Evolutionary conservation across 2,888 invertebrate genomes (phyloP).

Genomic region (Gisinianus flammeolus): DNA sequence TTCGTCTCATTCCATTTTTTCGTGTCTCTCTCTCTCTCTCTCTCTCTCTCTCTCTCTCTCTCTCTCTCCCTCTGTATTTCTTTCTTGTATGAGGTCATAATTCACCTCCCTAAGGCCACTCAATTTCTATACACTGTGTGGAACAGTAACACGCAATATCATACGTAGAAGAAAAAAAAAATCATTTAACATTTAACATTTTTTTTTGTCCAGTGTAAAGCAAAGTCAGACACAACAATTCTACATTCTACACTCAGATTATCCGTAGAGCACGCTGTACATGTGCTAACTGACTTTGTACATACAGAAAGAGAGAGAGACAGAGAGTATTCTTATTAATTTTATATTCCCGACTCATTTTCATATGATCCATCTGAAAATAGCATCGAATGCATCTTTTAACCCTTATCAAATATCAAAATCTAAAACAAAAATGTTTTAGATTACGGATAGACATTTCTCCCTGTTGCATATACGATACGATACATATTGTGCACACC

Average conservation of each 20-base stretch:
- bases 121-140: neutral
- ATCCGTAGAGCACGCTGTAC: neutral
- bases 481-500: neutral
- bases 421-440: no score
- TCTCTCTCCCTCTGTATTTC: neutral
- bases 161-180: constrained; percentile 4
- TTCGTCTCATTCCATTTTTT: constrained; percentile 10
- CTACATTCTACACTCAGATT: neutral
- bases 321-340: no score
- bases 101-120: constrained; percentile 44
- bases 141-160: neutral
- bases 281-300: no score
- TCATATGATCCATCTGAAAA: no score
- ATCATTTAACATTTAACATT: constrained; percentile 22
- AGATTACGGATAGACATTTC: no score
- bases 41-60: neutral
- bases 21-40: neutral
- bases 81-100: constrained; percentile 37
- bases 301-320: no score
- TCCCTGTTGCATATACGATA: no score
- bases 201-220: constrained; percentile 23
- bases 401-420: no score
- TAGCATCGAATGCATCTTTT: no score
- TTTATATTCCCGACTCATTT: no score
- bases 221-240: neutral